Base-by-base conservation (phyloP, 2,113 vertebrate species). In the Leptobrachium ailaonicum region DNA sequence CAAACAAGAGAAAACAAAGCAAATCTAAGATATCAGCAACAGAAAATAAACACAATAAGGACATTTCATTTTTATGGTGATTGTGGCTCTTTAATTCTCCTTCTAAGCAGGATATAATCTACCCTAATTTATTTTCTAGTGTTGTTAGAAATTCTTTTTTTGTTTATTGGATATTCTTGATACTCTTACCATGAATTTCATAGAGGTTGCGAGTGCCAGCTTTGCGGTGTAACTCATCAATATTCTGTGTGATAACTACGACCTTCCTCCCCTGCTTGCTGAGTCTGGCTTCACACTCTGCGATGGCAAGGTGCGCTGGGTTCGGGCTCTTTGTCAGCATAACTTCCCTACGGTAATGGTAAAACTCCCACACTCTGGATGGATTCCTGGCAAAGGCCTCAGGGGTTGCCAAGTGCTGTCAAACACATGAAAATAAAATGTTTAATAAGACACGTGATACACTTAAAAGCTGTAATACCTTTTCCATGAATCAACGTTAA, bases 301-400 rank as follows among this genome's bases (percentile, higher is more conserved):
- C 96, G 0, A 99, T 95, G 66, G 96, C 95, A 0, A 90, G 0
- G 60, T 99, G 98, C 0, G 94, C 98, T 0, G 94, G 82, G 0
- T 93, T 98, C 1, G 97, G 97, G 0, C 86, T 87, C 82, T 93
- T 96, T 3, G 83, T 92, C 84, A 92, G 60, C 76, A 94, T 92
- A 79, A 97, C 56, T 66, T 97, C 95, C 67, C 98, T 89, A 0
- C 97, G 93, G 88, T 99, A 95, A 71, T 99, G 97, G 88, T 96
- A 99, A 77, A 98, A 99, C 82, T 99, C 98, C 98, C 98, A 99
- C 4, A 99, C 97, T 0, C 92, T 92, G 0, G 97, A 97, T 0
- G 98, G 95, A 85, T 94, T 94, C 5, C 93, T 91, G 0, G 94
- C 95, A 83, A 99, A 99, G 72, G 95, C 95, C 83, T 92, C 92